Evolutionary conservation across 2,797 vertebrate genomes (phyloP).

Genomic region (Miichthys miiuy): DNA sequence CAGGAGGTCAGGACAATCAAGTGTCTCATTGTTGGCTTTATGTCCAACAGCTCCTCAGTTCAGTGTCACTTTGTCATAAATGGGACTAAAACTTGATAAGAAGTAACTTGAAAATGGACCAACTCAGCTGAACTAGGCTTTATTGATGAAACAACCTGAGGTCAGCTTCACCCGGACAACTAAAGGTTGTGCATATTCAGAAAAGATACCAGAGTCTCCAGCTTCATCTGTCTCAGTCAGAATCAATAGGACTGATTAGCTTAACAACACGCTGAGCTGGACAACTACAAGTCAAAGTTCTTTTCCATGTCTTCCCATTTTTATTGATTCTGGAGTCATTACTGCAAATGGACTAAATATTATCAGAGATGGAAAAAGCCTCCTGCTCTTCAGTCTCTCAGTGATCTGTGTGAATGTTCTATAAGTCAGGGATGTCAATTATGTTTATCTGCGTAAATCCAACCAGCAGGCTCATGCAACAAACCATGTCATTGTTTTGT

Average conservation of each 20-base stretch:
- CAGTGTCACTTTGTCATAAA: no score
- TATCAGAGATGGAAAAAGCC: neutral
- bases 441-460: no score
- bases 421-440: neutral
- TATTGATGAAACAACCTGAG: no score
- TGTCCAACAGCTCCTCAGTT: no score
- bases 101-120: no score
- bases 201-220: neutral
- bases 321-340: neutral
- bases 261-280: neutral
- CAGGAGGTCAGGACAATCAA: no score
- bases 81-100: no score
- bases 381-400: neutral
- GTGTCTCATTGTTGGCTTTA: no score
- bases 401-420: neutral
- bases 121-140: no score
- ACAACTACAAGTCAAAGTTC: neutral
- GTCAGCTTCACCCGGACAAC: no score
- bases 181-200: neutral
- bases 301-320: neutral
- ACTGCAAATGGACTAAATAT: neutral
- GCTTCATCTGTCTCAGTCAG: neutral
- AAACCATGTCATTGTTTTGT: no score
- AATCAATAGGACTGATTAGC: neutral
- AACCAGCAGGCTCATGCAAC: no score